phyloP scores from a whole-genome alignment of 2,888 invertebrate species.

The Nomada ferruginata region DNA sequence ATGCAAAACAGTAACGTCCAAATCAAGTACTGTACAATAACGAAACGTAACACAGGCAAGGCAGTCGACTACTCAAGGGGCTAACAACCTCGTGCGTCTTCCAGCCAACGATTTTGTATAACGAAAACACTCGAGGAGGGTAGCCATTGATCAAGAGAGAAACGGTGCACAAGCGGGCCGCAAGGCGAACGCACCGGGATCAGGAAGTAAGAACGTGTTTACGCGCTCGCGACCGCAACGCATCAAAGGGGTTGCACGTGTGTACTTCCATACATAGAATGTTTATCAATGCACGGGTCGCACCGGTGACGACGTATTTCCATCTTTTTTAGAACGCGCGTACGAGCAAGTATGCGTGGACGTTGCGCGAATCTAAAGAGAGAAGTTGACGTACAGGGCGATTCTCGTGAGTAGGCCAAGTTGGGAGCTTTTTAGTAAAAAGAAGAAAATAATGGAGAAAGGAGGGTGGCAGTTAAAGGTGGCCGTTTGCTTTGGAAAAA shows the following conservation, averaged over 20 bases:
- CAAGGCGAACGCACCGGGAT: conserved; percentile 33
- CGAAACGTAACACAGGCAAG: conserved; percentile 22
- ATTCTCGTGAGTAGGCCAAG: conserved; percentile 8
- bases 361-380: conserved; percentile 37
- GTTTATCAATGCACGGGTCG: conserved; percentile 34
- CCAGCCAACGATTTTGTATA: conserved; percentile 48
- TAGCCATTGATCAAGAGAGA: conserved; percentile 40
- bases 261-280: conserved; percentile 38
- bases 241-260: conserved; percentile 50
- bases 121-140: conserved; percentile 39
- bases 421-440: no score
- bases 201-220: conserved; percentile 55
- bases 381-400: conserved; percentile 47
- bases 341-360: not conserved
- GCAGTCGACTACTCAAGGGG: conserved; percentile 17
- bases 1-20: not conserved
- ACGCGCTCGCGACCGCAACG: conserved; percentile 43
- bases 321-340: conserved; percentile 27
- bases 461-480: no score
- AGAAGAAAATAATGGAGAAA: no score
- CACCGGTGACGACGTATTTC: conserved; percentile 34
- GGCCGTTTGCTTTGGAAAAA: not conserved
- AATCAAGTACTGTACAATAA: conserved; percentile 20
- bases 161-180: conserved; percentile 33
- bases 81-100: conserved; percentile 39